Conservation (phyloP, 2,113 vertebrate genomes). For the Vulpes lagopus region DNA sequence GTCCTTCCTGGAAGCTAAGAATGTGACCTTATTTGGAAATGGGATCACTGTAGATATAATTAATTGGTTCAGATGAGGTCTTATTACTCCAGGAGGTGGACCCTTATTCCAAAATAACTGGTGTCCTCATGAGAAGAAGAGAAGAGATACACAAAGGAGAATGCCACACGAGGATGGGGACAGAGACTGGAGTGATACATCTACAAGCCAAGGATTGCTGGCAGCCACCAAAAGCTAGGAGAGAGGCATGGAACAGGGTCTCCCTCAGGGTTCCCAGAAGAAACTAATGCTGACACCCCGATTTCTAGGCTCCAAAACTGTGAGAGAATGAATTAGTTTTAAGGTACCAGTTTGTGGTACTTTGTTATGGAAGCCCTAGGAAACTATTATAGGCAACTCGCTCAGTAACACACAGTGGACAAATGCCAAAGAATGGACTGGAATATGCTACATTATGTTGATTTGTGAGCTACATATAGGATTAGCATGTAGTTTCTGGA, state of each 20-base stretch:
- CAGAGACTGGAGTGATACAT: neutral
- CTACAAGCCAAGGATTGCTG: neutral
- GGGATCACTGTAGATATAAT: neutral
- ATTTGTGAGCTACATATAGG: neutral
- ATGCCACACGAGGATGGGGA: neutral
- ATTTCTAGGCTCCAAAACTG: neutral
- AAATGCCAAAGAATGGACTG: neutral
- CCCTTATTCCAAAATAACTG: neutral
- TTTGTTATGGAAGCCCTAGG: neutral
- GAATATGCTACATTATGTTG: neutral
- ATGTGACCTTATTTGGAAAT: neutral
- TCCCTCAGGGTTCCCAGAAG: neutral
- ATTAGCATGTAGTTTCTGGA: neutral
- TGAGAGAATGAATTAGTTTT: neutral
- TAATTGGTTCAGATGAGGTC: neutral
- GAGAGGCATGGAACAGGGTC: neutral
- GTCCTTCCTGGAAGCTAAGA: neutral
- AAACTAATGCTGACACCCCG: neutral
- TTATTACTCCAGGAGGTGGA: neutral
- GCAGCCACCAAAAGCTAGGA: neutral
- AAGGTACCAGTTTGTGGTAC: neutral
- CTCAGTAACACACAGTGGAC: neutral
- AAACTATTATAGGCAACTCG: neutral
- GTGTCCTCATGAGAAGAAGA: neutral
- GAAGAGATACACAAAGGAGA: neutral